Evolutionary conservation across 2,888 invertebrate genomes (phyloP).

Genomic region (Diogma glabrata): DNA sequence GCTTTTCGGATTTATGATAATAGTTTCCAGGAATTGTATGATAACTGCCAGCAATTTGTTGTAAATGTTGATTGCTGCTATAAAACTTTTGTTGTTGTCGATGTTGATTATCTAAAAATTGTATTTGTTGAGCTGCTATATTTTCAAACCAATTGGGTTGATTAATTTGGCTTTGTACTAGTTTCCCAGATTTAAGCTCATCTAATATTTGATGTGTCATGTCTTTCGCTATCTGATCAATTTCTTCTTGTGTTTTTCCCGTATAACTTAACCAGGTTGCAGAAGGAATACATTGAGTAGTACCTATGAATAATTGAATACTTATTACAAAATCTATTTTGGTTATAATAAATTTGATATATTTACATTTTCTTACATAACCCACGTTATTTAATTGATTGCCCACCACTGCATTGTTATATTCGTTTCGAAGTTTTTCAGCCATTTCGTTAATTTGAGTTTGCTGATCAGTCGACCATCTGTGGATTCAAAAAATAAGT

Average conservation of each 20-base stretch:
- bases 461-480: neutral
- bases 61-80: constrained; percentile 23
- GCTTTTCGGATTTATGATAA: constrained; percentile 11
- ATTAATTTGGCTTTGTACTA: constrained; percentile 25
- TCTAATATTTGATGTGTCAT: constrained; percentile 28
- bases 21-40: constrained; percentile 11
- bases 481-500: no score
- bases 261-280: constrained; percentile 23
- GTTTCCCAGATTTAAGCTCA: constrained; percentile 28
- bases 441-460: neutral
- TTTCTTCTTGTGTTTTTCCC: constrained; percentile 28
- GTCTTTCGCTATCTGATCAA: constrained; percentile 16
- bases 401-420: neutral
- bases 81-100: constrained; percentile 19
- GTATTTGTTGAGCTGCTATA: constrained; percentile 27
- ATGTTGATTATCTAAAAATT: constrained; percentile 20
- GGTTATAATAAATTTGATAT: no score
- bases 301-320: constrained; percentile 1
- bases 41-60: constrained; percentile 11
- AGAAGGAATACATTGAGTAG: neutral
- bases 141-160: constrained; percentile 33
- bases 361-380: neutral
- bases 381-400: no score
- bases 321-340: no score
- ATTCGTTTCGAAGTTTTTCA: constrained; percentile 3